Conservation (phyloP, 2,888 invertebrate genomes). For the Perizoma flavofasciatum region DNA sequence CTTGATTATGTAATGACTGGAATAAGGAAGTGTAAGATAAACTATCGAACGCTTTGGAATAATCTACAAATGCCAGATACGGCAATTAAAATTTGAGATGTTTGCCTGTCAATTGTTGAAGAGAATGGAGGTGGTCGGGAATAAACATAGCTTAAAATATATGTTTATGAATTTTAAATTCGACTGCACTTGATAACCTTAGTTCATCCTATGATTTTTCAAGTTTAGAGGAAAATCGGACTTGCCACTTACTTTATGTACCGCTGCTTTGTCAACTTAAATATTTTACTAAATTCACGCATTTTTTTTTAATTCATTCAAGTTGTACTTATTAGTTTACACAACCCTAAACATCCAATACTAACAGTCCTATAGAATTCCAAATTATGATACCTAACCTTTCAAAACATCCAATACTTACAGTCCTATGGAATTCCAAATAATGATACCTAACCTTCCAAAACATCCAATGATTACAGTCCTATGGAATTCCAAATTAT, state of each 20-base stretch:
- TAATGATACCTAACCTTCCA: neutral
- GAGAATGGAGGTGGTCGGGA: too few species aligned
- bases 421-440: neutral
- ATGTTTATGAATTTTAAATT: too few species aligned
- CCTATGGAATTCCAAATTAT: neutral
- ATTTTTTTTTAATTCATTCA: constrained; percentile 1
- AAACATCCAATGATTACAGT: constrained; percentile 2
- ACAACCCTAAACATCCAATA: constrained; percentile 12
- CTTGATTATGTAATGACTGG: too few species aligned
- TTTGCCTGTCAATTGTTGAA: too few species aligned
- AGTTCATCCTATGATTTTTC: too few species aligned
- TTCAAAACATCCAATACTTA: constrained; percentile 3
- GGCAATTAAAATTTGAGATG: too few species aligned
- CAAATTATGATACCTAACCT: neutral
- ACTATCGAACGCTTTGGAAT: too few species aligned
- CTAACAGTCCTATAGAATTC: neutral
- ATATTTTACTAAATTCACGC: constrained; percentile 4
- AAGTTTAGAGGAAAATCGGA: too few species aligned
- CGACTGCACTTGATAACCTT: too few species aligned
- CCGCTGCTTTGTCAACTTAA: constrained; percentile 26
- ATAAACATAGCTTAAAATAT: too few species aligned
- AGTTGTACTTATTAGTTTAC: constrained; percentile 5
- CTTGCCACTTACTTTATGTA: constrained; percentile 2
- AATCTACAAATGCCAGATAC: too few species aligned
- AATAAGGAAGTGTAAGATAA: too few species aligned